Percentiles rank a stretch among this genome's conserved stretches.
Evolutionary conservation across 2,888 invertebrate genomes (phyloP).

Genomic region (Dinocampus coccinellae): DNA sequence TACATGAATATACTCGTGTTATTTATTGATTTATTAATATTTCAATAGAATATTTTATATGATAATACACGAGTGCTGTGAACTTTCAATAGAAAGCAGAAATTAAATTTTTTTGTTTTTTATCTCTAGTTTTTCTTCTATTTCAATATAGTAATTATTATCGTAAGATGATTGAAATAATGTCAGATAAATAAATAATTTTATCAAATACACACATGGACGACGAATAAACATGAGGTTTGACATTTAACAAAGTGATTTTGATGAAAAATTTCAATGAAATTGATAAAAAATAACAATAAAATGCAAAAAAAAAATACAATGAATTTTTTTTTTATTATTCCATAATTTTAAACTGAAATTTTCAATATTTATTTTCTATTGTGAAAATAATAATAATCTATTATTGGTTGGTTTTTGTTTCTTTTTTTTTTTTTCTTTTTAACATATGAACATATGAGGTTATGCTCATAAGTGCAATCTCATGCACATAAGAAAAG

Average conservation of each 20-base stretch:
- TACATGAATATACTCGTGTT: too few relatives aligned
- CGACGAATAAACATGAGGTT: background rate
- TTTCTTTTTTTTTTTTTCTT: too few relatives aligned
- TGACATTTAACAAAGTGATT: background rate
- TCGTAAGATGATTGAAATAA: background rate
- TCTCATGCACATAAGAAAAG: constrained; percentile 40
- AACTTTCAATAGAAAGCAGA: constrained; percentile 19
- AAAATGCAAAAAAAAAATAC: background rate
- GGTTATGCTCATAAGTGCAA: constrained; percentile 13
- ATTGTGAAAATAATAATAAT: too few relatives aligned
- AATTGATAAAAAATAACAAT: background rate
- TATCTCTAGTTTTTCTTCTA: background rate
- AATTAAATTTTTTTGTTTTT: too few relatives aligned
- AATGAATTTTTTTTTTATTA: too few relatives aligned
- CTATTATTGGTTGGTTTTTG: too few relatives aligned
- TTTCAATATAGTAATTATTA: constrained; percentile 2
- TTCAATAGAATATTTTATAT: constrained; percentile 10
- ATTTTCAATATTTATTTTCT: too few relatives aligned
- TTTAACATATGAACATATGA: background rate
- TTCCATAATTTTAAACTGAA: too few relatives aligned
- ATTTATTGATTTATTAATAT: constrained; percentile 4
- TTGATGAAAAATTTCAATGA: background rate
- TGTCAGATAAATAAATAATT: constrained; percentile 1
- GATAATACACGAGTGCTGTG: background rate
- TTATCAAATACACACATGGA: background rate